These are phyloP conservation scores for Odobenus rosmarus DNA, from an alignment of 2,113 vertebrate species.

Conservation along the genomic window DNA sequence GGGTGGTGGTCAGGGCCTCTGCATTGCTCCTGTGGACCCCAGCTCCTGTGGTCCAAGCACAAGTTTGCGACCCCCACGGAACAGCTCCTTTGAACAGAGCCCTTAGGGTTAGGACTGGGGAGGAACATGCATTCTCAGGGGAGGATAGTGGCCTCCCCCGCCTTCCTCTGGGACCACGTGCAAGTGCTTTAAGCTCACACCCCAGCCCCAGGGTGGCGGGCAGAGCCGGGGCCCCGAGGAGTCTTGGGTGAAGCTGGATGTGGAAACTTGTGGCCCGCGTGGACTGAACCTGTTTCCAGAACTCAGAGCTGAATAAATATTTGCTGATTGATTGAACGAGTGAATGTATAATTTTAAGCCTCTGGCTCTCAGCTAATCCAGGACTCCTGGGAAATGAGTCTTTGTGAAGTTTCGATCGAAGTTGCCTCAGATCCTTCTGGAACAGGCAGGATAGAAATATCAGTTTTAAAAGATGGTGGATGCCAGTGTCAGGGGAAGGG, in stretches of 20 bases:
- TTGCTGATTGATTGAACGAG: neutral
- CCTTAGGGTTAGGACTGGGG: neutral
- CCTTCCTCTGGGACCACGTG: neutral
- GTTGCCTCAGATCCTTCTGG: neutral
- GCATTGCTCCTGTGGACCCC: neutral
- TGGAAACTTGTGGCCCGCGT: neutral
- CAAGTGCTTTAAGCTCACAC: neutral
- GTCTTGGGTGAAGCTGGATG: neutral
- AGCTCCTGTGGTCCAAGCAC: neutral
- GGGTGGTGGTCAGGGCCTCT: no score
- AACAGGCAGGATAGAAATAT: neutral
- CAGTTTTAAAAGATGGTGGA: neutral
- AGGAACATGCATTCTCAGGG: neutral
- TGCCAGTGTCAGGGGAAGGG: neutral
- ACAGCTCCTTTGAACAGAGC: no score
- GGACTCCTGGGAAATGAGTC: neutral
- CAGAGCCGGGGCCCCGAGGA: neutral
- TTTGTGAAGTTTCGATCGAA: constrained; percentile 62
- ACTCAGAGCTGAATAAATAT: neutral
- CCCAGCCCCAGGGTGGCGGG: no score
- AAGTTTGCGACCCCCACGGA: neutral
- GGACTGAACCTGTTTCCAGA: neutral
- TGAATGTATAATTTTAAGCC: constrained; percentile 6
- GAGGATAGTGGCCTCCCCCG: neutral
- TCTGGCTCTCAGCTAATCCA: constrained; percentile 2